Percentiles rank a stretch among this genome's conserved stretches.
Conservation (phyloP, 2,113 vertebrate species). For the Petaurus breviceps region DNA sequence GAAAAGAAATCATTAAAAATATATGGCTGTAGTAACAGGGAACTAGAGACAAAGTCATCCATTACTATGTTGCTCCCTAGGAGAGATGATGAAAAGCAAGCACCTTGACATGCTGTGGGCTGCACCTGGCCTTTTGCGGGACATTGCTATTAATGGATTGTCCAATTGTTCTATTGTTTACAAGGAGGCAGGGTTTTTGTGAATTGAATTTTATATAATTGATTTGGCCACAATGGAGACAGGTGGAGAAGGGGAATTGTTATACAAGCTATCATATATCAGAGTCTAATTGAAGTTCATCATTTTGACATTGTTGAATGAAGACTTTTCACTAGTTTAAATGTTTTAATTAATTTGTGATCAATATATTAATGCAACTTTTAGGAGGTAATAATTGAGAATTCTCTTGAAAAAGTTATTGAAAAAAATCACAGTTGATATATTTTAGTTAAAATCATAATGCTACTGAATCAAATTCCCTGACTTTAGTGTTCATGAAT, state of each 20-base stretch:
- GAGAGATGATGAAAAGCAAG: conserved; percentile 63
- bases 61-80: conserved; percentile 31
- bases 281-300: conserved; percentile 43
- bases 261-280: conserved; percentile 56
- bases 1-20: conserved; percentile 72
- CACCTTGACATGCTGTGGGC: conserved; percentile 42
- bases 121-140: neutral
- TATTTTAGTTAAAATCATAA: conserved; percentile 51
- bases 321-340: conserved; percentile 36
- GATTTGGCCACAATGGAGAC: conserved; percentile 25
- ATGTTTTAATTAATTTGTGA: conserved; percentile 5
- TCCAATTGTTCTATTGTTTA: conserved; percentile 5
- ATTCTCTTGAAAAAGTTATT: neutral
- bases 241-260: conserved; percentile 20
- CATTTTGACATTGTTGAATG: conserved; percentile 41
- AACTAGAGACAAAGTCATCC: conserved; percentile 45
- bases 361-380: neutral
- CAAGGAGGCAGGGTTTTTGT: neutral
- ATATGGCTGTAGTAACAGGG: conserved; percentile 50
- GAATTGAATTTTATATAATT: conserved; percentile 53
- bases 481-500: conserved; percentile 11
- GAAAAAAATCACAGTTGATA: neutral
- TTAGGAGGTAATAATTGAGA: neutral
- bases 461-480: conserved; percentile 11
- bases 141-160: neutral